Evolutionary conservation across 2,888 invertebrate genomes (phyloP).

Genomic region (Aradus depressus): DNA sequence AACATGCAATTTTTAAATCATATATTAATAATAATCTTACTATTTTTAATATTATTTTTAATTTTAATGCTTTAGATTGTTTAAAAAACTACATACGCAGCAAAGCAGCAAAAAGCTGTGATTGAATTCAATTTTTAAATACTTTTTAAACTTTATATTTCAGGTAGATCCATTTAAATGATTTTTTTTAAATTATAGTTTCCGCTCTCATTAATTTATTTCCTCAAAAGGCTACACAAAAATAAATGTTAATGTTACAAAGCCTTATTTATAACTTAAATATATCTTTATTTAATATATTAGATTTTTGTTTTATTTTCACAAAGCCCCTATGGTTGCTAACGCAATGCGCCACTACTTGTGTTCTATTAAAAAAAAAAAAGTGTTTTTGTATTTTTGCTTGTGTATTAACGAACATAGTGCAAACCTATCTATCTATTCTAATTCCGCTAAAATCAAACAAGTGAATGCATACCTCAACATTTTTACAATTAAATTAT

Average conservation of each 20-base stretch:
- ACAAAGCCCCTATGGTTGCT: no score
- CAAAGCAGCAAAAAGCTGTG: conserved; percentile 20
- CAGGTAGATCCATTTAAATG: not conserved
- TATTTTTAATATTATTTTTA: not conserved
- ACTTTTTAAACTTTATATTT: no score
- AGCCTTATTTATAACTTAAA: not conserved
- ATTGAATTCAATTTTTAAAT: no score
- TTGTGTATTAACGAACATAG: conserved; percentile 8
- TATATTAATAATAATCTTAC: no score
- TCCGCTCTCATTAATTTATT: not conserved
- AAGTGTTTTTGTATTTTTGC: conserved; percentile 4
- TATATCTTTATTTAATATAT: not conserved
- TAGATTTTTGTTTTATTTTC: not conserved
- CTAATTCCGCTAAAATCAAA: conserved; percentile 7
- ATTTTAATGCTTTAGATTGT: not conserved
- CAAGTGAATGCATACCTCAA: conserved; percentile 1
- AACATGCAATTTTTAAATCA: no score
- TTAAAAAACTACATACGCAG: no score
- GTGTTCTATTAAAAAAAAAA: conserved; percentile 3
- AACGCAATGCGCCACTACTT: conserved; percentile 14
- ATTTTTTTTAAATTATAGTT: not conserved
- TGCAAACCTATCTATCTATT: conserved; percentile 14
- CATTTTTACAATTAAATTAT: no score
- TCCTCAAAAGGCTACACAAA: no score
- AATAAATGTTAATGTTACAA: no score